Conservation (phyloP, 2,113 vertebrate genomes). For the Eclectus roratus region DNA sequence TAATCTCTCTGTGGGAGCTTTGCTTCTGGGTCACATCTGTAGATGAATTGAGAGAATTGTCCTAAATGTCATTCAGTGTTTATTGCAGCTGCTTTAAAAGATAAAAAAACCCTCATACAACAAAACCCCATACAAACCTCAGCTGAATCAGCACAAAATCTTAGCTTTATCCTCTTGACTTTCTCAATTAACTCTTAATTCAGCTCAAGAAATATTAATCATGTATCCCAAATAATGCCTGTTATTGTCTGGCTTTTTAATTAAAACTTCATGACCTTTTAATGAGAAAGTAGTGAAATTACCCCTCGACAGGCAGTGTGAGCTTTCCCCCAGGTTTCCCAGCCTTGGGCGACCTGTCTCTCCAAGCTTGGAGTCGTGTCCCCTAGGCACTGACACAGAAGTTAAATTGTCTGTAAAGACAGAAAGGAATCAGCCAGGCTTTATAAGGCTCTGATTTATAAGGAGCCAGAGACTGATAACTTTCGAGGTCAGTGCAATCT, state of each 20-base stretch:
- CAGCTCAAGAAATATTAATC: constrained; percentile 20
- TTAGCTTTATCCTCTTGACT: neutral
- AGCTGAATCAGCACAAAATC: neutral
- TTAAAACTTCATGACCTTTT: neutral
- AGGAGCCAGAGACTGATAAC: neutral
- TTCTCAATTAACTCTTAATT: constrained; percentile 14
- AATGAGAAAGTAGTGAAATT: neutral
- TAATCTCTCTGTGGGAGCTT: constrained; percentile 32
- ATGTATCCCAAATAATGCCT: neutral
- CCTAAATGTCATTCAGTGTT: constrained; percentile 20
- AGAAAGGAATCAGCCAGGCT: constrained; percentile 9
- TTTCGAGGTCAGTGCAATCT: neutral
- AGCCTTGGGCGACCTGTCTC: accelerated
- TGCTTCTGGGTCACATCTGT: constrained; percentile 52
- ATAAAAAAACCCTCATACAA: neutral
- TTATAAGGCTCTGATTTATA: neutral
- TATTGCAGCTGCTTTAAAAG: neutral
- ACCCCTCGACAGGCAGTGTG: neutral
- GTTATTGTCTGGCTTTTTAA: neutral
- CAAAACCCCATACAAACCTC: neutral
- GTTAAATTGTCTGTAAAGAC: neutral
- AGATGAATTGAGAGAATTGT: neutral
- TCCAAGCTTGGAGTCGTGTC: neutral
- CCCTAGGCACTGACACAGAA: neutral
- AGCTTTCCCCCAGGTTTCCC: neutral